Evolutionary conservation across 2,888 invertebrate genomes (phyloP), one percentile per base, ranked within the genome.

Genomic region (Acanthosoma haemorrhoidale): DNA sequence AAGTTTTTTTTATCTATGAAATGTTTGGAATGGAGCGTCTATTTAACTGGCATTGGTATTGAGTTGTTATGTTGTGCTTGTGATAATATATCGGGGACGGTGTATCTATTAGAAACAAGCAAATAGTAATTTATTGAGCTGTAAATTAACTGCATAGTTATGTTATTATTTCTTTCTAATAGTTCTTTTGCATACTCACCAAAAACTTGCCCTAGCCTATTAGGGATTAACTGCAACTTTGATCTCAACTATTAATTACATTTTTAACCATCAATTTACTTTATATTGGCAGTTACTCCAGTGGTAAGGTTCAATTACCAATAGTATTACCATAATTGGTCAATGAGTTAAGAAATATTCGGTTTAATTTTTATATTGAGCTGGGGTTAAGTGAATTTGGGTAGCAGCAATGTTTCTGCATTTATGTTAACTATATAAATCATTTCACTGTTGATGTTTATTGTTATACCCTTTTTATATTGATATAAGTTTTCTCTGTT

Each of bases 81-180:
- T 64, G 64, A 39, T 64, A 64, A 36, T 18, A 63, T 41, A n/a
- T n/a, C n/a, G n/a, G 36, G 41, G 29, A 41, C 31, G 39, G 38
- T 39, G 31, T 36, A 51, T 51, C 29, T 25, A 51, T 25, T 8
- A 11, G 13, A 51, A 4, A 13, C 4, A 51, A 51, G 21, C 43
- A 0, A n/a, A n/a, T 21, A 5, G 13, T 51, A 25, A 25, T 51
- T 25, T 25, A n/a, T 25, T 25, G 13, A 25, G n/a, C n/a, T 25
- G 51, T 51, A 51, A 25, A 51, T 25, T n/a, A n/a, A 51, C 29
- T 51, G 1, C 51, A 25, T 6, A 51, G 51, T 51, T 51, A 51
- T 51, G 51, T 51, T 51, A 25, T 13, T n/a, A 51, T 51, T 51
- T 25, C n/a, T 21, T 25, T n/a, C 25, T n/a, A 51, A 51, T 25